These are phyloP conservation scores for Drosophila sucinea DNA, from an alignment of 1,140 invertebrate species.

Conservation along the genomic window DNA sequence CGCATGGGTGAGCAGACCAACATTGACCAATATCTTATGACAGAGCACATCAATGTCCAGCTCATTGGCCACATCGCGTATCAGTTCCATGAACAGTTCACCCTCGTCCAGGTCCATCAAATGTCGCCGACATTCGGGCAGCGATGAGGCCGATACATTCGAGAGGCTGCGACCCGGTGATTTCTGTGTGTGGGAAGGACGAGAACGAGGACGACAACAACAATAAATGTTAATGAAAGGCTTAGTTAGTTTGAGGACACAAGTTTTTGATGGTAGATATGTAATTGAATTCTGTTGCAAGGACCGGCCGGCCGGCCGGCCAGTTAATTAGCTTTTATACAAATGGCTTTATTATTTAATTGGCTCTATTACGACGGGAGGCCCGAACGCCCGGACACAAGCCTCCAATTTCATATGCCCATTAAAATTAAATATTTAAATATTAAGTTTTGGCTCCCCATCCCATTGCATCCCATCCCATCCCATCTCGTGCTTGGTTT, in stretches of 20 bases:
- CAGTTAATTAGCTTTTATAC: conserved; percentile 47
- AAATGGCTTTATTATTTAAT: conserved; percentile 64
- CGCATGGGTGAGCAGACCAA: conserved; percentile 92
- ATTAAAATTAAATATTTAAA: conserved; percentile 40
- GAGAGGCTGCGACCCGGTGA: conserved; percentile 84
- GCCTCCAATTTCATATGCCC: conserved; percentile 13
- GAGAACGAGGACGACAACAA: not conserved
- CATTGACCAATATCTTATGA: conserved; percentile 97
- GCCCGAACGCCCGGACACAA: not conserved
- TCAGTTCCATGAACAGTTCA: conserved; percentile 96
- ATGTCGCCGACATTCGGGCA: conserved; percentile 84
- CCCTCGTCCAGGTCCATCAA: conserved; percentile 89
- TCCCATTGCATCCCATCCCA: conserved; percentile 13
- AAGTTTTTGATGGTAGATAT: conserved; percentile 19
- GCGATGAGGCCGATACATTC: conserved; percentile 79
- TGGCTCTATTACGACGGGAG: conserved; percentile 13
- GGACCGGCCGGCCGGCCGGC: conserved; percentile 4
- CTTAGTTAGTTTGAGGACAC: conserved; percentile 33
- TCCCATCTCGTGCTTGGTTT: too few relatives aligned
- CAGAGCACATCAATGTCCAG: conserved; percentile 96
- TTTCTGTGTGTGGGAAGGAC: conserved; percentile 76
- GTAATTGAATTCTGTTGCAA: conserved; percentile 51
- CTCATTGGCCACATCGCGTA: conserved; percentile 96
- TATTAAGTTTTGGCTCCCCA: conserved; percentile 17
- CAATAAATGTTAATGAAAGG: conserved; percentile 65